A percentile compares a stretch with the other conserved stretches of the same genome.
Conservation (phyloP, 2,113 vertebrate species). For the Mormyrus iriodes region DNA sequence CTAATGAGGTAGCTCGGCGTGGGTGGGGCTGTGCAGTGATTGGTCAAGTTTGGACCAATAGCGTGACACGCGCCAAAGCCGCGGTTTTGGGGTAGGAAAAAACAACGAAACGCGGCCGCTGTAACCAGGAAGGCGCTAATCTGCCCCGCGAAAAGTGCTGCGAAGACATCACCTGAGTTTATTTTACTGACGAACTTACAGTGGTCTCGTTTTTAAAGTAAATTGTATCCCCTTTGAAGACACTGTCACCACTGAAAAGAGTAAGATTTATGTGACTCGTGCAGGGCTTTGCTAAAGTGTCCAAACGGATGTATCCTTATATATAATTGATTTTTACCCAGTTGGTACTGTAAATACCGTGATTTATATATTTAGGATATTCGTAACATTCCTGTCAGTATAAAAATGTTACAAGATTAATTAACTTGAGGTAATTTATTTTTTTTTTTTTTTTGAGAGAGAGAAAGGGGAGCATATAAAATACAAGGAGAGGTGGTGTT, state of each 20-base stretch:
- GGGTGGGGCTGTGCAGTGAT: constrained; percentile 16
- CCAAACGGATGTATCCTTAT: neutral
- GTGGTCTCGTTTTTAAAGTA: neutral
- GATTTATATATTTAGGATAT: neutral
- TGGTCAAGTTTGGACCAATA: constrained; percentile 33
- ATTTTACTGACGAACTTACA: neutral
- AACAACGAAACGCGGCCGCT: neutral
- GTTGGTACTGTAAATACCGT: neutral
- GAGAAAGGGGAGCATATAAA: neutral
- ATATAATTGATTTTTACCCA: neutral
- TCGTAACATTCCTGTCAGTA: neutral
- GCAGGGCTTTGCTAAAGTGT: neutral
- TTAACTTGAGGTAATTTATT: neutral
- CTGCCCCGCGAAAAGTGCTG: neutral
- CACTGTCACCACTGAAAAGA: neutral
- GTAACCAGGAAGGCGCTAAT: neutral
- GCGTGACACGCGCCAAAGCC: constrained; percentile 30
- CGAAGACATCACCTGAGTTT: neutral
- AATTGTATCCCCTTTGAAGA: neutral
- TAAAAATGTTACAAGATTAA: neutral
- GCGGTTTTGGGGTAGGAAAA: neutral
- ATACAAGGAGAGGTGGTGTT: neutral
- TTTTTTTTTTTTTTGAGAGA: neutral
- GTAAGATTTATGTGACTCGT: neutral
- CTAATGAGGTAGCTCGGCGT: neutral